Base-by-base conservation (phyloP, 2,113 vertebrate genomes). In the Hipposideros armiger region DNA sequence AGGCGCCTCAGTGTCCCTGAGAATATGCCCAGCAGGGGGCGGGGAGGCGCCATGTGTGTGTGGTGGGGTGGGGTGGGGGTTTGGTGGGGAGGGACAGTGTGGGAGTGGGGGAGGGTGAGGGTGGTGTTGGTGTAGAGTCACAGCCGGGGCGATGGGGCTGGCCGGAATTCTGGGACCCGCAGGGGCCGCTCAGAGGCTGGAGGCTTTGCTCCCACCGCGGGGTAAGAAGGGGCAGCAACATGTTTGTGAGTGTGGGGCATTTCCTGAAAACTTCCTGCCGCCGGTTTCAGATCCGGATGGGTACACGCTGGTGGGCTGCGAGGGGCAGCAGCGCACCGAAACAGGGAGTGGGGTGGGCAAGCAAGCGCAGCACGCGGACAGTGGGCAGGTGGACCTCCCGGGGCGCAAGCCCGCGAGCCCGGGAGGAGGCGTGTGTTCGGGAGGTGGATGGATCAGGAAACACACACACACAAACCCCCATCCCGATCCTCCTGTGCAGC, bases 231-330 rank as follows among this genome's bases (percentile, higher is more conserved):
- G 69, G 56, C 73, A 95, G 78, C 47, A 56, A 19, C 32, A 22
- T 16, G 20, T n/a, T 14, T 40, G 86, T 5, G 36, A 1, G 26
- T 20, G 14, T 11, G 54, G 81, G 26, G 73, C 87, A 30, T 4
- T 64, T 47, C 87, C 66, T 76, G 66, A 69, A 93, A 97, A 98
- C 96, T 97, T 97, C 91, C 56, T 82, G 50, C 47, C n/a, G 93
- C 52, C 40, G 82, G 69, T 77, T 62, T 80, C 88, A 45, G 74
- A 82, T 69, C 70, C 32, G 30, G 93, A 50, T 54, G 83, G 66
- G 69, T 5, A 58, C 28, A 5, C 8, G 54, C 95, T 74, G 78
- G 42, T 67, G 62, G 91, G 74, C 87, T 86, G 58, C 28, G 19
- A 67, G 78, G 88, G 70, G 74, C 76, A 91, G 56, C 72, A 10